phyloP scores from a whole-genome alignment of 2,797 vertebrate species.

The Percopsis omiscomaycus region DNA sequence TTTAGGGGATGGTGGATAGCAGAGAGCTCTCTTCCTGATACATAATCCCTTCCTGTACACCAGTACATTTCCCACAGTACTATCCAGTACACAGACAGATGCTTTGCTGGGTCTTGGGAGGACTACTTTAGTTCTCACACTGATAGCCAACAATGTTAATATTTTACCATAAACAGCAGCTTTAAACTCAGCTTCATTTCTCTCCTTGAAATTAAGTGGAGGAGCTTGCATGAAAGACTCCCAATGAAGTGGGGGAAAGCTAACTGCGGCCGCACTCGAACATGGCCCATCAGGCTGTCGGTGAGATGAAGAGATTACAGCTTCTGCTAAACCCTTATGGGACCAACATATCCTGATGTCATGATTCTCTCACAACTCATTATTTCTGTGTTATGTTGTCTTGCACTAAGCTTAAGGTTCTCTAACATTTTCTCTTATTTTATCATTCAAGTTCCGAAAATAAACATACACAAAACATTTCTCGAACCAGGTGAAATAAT shows the following conservation, averaged over 20 bases:
- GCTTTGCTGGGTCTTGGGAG: too few species aligned
- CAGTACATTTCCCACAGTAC: too few species aligned
- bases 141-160: too few species aligned
- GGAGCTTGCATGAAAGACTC: conserved; percentile 17
- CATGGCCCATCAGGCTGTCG: conserved; percentile 51
- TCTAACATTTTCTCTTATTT: not conserved
- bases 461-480: too few species aligned
- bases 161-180: not conserved
- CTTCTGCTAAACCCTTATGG: conserved; percentile 48
- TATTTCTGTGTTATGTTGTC: conserved; percentile 28
- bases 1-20: too few species aligned
- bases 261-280: conserved; percentile 22
- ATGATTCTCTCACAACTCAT: conserved; percentile 26
- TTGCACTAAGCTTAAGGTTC: conserved; percentile 16
- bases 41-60: too few species aligned
- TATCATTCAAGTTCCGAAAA: too few species aligned
- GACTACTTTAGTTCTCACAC: too few species aligned
- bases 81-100: too few species aligned
- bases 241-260: conserved; percentile 29
- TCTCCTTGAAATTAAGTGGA: conserved; percentile 19
- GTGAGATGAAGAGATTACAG: conserved; percentile 37
- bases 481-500: too few species aligned
- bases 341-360: conserved; percentile 36
- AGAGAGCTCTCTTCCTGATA: too few species aligned
- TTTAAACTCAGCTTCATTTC: conserved; percentile 16